Conservation (phyloP, 2,888 invertebrate species). For the Diaperis boleti region DNA sequence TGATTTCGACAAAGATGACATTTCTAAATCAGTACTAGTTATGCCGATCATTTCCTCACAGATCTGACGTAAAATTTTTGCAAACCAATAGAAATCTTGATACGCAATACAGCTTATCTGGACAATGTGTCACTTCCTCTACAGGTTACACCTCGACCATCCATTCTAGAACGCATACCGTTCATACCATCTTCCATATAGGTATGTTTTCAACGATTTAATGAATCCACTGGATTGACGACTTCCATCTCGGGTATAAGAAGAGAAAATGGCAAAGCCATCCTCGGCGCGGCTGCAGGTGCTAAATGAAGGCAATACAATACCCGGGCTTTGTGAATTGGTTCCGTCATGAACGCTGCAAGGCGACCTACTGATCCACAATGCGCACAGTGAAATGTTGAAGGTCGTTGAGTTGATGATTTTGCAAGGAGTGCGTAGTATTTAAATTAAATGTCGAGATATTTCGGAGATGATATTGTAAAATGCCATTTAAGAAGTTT, state of each 20-base stretch:
- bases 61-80: no score
- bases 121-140: not conserved
- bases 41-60: no score
- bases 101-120: no score
- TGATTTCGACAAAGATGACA: no score
- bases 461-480: no score
- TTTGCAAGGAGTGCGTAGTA: not conserved
- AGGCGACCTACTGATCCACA: conserved; percentile 43
- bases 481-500: no score
- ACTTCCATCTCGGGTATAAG: not conserved
- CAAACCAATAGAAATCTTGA: no score
- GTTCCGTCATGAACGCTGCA: conserved; percentile 36
- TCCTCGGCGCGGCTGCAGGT: conserved; percentile 12
- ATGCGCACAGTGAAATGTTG: conserved; percentile 38
- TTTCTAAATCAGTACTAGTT: no score
- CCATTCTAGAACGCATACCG: not conserved
- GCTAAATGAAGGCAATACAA: conserved; percentile 22
- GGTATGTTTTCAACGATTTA: not conserved
- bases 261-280: not conserved
- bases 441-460: not conserved
- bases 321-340: conserved; percentile 27
- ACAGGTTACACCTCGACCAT: not conserved
- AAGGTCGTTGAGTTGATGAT: conserved; percentile 36
- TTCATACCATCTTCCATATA: not conserved
- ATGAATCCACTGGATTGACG: not conserved